A percentile compares a stretch with the other conserved stretches of the same genome.
Evolutionary conservation across 2,888 invertebrate genomes (phyloP).

Genomic region (Venustoraphidia nigricollis): DNA sequence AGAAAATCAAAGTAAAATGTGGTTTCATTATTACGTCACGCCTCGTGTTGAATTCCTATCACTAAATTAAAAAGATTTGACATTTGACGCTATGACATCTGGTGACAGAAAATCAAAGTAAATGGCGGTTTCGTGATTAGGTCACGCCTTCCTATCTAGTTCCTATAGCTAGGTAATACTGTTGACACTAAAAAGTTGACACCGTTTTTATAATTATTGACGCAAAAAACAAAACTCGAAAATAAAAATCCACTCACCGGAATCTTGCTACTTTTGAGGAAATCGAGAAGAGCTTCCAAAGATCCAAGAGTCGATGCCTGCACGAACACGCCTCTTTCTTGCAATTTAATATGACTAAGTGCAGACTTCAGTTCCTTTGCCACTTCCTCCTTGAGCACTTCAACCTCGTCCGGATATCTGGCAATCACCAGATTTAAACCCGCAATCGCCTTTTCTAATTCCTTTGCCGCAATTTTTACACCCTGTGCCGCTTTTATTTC

Average conservation of each 20-base stretch:
- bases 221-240: constrained; percentile 2
- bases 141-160: too few species aligned
- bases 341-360: constrained; percentile 79
- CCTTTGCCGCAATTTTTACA: constrained; percentile 96
- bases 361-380: constrained; percentile 77
- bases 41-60: too few species aligned
- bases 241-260: constrained; percentile 52
- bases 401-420: constrained; percentile 85
- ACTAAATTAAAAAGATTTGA: too few species aligned
- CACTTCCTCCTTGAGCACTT: constrained; percentile 71
- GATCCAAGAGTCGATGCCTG: constrained; percentile 99
- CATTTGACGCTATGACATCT: too few species aligned
- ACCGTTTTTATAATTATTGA: background rate
- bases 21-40: too few species aligned
- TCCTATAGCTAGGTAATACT: too few species aligned
- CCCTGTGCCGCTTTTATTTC: constrained; percentile 94
- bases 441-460: constrained; percentile 94
- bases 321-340: constrained; percentile 93
- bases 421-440: constrained; percentile 87
- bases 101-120: too few species aligned
- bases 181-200: too few species aligned
- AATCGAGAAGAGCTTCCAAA: constrained; percentile 89
- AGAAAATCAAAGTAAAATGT: too few species aligned
- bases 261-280: constrained; percentile 80
- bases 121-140: too few species aligned